Conservation (phyloP, 2,797 vertebrate species). For the Microchirus variegatus region DNA sequence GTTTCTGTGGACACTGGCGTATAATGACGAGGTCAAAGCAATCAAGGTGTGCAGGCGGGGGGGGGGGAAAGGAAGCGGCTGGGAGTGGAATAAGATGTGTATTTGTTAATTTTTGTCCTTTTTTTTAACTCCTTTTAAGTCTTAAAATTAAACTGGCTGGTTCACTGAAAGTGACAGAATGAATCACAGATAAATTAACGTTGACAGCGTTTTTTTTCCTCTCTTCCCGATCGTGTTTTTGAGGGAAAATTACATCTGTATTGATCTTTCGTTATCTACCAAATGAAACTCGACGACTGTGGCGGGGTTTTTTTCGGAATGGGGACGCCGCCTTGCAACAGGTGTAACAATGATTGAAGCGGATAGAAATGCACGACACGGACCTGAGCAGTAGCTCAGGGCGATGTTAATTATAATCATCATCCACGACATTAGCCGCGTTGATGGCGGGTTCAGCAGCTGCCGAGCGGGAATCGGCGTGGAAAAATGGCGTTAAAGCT, state of each 20-base stretch:
- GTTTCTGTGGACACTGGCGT: background rate
- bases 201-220: no score
- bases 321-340: constrained; percentile 16
- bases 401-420: constrained; percentile 46
- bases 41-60: background rate
- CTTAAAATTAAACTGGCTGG: no score
- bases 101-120: no score
- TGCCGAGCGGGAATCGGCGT: constrained; percentile 34
- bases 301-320: background rate
- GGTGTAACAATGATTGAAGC: constrained; percentile 39
- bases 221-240: no score
- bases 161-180: no score
- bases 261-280: constrained; percentile 3
- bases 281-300: constrained; percentile 14
- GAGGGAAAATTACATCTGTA: background rate
- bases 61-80: no score
- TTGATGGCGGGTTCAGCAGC: constrained; percentile 27
- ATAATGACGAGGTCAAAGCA: constrained; percentile 28
- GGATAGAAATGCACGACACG: constrained; percentile 39
- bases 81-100: no score
- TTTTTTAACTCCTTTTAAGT: no score
- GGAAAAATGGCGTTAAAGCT: constrained; percentile 18
- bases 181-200: no score
- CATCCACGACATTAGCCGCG: constrained; percentile 10
- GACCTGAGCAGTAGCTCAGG: constrained; percentile 26